A percentile compares a stretch with the other conserved stretches of the same genome.
These are phyloP conservation scores for Mimachlamys varia DNA, from an alignment of 2,888 invertebrate species.

Conservation along the genomic window DNA sequence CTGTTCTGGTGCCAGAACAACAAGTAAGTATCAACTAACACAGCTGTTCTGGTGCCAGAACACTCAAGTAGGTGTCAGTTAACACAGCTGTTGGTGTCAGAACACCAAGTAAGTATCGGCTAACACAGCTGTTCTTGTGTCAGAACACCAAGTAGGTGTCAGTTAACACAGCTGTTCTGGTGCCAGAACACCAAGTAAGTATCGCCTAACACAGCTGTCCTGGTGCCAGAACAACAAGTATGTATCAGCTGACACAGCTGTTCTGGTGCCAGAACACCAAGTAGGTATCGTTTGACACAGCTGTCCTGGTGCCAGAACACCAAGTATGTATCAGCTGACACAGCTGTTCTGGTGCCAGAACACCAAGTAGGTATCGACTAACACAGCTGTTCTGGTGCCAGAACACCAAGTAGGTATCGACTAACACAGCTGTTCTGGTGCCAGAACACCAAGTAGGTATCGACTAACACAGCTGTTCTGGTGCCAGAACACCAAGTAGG, in stretches of 20 bases:
- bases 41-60: constrained; percentile 46
- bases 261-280: constrained; percentile 58
- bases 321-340: constrained; percentile 53
- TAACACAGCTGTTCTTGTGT: too few relatives aligned
- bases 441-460: constrained; percentile 60
- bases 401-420: constrained; percentile 58
- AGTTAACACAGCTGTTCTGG: too few relatives aligned
- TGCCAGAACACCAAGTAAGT: constrained; percentile 62
- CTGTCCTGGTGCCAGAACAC: constrained; percentile 53
- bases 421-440: too few relatives aligned
- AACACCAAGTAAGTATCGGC: constrained; percentile 58
- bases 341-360: constrained; percentile 46
- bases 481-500: constrained; percentile 63
- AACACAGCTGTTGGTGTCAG: constrained; percentile 38
- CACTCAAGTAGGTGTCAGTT: constrained; percentile 57
- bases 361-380: constrained; percentile 57
- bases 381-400: constrained; percentile 41
- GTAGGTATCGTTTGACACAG: constrained; percentile 48
- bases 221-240: constrained; percentile 63
- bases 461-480: neutral
- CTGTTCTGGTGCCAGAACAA: constrained; percentile 53
- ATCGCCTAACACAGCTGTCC: too few relatives aligned
- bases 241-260: neutral
- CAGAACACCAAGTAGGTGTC: constrained; percentile 60
- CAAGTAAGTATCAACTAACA: constrained; percentile 54